phyloP scores from a whole-genome alignment of 1,140 invertebrate genomes.

The Drosophila varians region DNA sequence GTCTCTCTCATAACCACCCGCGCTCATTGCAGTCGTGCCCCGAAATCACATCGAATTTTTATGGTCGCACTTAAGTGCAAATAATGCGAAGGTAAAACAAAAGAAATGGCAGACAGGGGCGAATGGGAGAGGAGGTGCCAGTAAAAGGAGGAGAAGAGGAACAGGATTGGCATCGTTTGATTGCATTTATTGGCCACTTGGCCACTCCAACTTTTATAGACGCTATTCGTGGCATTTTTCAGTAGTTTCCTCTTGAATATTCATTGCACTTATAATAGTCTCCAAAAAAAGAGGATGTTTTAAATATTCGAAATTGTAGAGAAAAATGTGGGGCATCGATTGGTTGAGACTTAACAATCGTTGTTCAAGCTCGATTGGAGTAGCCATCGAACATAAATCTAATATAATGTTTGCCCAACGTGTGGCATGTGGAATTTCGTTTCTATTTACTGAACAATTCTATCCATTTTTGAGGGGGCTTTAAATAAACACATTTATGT shows the following conservation, averaged over 20 bases:
- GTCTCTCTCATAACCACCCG: neutral
- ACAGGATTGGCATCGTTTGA: slow-evolving; percentile 34
- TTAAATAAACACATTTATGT: slow-evolving; percentile 19
- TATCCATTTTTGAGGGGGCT: slow-evolving; percentile 4
- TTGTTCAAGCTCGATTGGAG: neutral
- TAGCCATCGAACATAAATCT: slow-evolving; percentile 12
- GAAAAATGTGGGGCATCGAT: no score
- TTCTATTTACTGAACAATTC: slow-evolving; percentile 19
- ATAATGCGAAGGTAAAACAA: slow-evolving; percentile 46
- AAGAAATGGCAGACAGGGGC: slow-evolving; percentile 16
- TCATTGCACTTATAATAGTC: slow-evolving; percentile 3
- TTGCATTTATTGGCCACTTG: slow-evolving; percentile 64
- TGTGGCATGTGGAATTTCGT: slow-evolving; percentile 3
- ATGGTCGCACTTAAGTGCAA: slow-evolving; percentile 59
- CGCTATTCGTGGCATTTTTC: slow-evolving; percentile 16
- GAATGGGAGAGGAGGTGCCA: neutral
- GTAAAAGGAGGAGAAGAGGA: neutral
- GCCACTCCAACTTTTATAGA: slow-evolving; percentile 15
- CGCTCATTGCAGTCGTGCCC: slow-evolving; percentile 4
- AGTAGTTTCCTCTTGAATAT: slow-evolving; percentile 16
- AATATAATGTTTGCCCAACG: slow-evolving; percentile 11
- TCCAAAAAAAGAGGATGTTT: no score
- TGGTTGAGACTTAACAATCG: no score
- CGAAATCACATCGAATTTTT: slow-evolving; percentile 55
- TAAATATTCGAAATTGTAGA: no score